Percentiles rank a stretch among this genome's conserved stretches.
phyloP scores from a whole-genome alignment of 2,888 invertebrate genomes.

The Sphecodes monilicornis region DNA sequence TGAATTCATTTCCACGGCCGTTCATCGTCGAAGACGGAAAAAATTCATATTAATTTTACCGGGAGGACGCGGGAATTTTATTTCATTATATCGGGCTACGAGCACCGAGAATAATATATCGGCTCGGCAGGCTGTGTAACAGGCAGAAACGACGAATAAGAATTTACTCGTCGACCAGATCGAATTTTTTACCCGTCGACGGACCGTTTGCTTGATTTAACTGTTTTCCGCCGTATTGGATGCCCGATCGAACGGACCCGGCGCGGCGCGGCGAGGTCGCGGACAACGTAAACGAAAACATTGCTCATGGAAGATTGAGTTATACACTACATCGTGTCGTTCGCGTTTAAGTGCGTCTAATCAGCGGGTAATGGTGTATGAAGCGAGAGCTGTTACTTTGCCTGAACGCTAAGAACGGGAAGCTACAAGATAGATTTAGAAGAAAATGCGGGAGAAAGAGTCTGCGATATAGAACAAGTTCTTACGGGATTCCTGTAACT shows the following conservation, averaged over 20 bases:
- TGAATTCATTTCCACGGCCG: constrained; percentile 30
- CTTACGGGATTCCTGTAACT: neutral
- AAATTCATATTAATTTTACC: constrained; percentile 44
- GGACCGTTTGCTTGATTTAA: constrained; percentile 1
- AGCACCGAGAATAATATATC: neutral
- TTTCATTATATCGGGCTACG: constrained; percentile 25
- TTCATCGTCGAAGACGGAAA: neutral
- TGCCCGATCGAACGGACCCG: neutral
- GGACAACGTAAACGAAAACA: neutral
- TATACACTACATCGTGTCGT: neutral
- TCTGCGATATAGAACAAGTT: neutral
- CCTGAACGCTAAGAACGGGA: neutral
- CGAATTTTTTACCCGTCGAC: neutral
- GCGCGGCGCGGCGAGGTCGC: neutral
- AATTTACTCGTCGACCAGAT: neutral
- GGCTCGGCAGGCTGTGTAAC: neutral
- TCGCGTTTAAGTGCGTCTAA: neutral
- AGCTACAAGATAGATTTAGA: neutral
- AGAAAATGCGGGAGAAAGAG: neutral
- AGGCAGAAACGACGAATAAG: constrained; percentile 10
- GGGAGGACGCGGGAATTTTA: constrained; percentile 15
- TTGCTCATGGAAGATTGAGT: neutral
- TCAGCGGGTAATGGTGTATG: neutral
- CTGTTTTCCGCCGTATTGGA: neutral
- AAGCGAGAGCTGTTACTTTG: neutral